phyloP scores from a whole-genome alignment of 2,797 vertebrate species.

The Protonibea diacanthus region DNA sequence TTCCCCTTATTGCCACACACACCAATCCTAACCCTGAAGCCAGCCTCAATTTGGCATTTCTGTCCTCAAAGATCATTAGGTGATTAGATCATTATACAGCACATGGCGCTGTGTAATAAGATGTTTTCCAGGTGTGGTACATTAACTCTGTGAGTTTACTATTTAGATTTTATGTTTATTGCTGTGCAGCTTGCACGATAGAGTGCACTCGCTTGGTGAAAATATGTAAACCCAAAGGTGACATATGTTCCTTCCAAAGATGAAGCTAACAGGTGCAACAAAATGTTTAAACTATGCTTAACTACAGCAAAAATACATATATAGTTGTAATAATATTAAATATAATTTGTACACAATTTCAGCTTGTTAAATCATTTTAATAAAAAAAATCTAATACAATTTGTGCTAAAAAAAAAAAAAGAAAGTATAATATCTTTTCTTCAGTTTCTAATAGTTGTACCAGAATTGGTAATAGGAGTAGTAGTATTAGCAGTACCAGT shows the following conservation, averaged over 20 bases:
- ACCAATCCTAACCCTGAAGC: conserved; percentile 2
- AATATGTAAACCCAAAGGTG: conserved; percentile 15
- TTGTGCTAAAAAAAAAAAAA: not conserved
- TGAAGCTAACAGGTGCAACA: not conserved
- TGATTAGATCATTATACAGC: conserved; percentile 40
- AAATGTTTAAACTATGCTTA: not conserved
- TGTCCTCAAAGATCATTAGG: conserved; percentile 18
- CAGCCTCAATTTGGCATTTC: conserved; percentile 27
- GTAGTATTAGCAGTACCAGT: not conserved
- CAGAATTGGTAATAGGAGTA: not conserved
- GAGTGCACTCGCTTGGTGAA: conserved; percentile 14
- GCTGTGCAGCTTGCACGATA: not conserved
- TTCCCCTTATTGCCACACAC: not conserved
- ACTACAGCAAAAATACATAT: not conserved
- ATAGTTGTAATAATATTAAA: not conserved
- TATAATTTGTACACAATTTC: not conserved
- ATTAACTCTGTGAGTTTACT: conserved; percentile 27
- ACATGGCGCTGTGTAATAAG: conserved; percentile 47
- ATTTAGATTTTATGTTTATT: conserved; percentile 31
- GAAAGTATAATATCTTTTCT: not conserved
- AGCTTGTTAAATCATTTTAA: conserved; percentile 2
- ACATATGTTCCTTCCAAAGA: conserved; percentile 22
- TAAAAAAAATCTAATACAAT: not conserved
- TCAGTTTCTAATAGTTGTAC: not conserved
- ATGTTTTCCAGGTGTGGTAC: conserved; percentile 52